These are phyloP conservation scores for Sebastes vulpes DNA, from an alignment of 2,797 vertebrate species.

Conservation along the genomic window DNA sequence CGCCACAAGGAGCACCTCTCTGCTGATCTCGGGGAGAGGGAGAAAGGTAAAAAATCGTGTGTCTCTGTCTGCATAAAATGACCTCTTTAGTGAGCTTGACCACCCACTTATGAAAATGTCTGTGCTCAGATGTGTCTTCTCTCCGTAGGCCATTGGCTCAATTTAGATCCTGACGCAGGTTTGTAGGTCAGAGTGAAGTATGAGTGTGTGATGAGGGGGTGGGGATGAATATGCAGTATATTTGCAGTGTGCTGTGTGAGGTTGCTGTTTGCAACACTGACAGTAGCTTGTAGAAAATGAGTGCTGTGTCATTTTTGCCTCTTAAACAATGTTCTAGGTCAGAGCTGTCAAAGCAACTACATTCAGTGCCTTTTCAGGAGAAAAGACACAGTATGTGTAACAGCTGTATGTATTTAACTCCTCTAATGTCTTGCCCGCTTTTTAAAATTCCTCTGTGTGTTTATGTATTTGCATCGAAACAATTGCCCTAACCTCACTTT, in stretches of 20 bases:
- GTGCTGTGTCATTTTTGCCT: conserved; percentile 50
- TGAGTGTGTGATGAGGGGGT: conserved; percentile 39
- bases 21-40: conserved; percentile 82
- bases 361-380: conserved; percentile 1
- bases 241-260: conserved; percentile 78
- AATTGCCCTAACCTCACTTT: background rate
- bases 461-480: background rate
- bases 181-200: conserved; percentile 78
- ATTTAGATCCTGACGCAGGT: conserved; percentile 82
- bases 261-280: conserved; percentile 52
- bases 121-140: conserved; percentile 79
- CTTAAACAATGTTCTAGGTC: background rate
- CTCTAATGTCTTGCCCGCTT: background rate
- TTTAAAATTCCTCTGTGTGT: background rate
- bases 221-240: conserved; percentile 29
- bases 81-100: conserved; percentile 32
- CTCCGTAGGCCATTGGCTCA: conserved; percentile 81
- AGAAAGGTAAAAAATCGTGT: conserved; percentile 81
- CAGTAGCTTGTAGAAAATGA: conserved; percentile 30
- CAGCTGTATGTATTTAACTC: background rate
- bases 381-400: conserved; percentile 13
- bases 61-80: background rate
- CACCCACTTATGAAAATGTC: conserved; percentile 49
- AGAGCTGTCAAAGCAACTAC: background rate
- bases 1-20: conserved; percentile 84